phyloP scores from a whole-genome alignment of 2,797 vertebrate species.

The Hyperoplus immaculatus region DNA sequence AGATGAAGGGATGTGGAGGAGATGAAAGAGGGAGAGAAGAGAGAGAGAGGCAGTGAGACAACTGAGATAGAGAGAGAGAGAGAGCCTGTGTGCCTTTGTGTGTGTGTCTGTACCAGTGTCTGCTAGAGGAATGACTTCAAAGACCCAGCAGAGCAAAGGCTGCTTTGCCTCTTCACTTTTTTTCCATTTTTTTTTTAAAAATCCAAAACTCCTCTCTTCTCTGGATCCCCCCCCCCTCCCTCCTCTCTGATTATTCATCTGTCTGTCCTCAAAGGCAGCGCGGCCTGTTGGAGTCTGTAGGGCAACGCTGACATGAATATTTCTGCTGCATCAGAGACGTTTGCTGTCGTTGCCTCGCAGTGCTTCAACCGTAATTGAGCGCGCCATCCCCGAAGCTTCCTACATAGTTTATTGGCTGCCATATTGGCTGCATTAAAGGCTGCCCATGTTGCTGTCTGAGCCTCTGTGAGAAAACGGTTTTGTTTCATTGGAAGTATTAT shows the following conservation, averaged over 20 bases:
- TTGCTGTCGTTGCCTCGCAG: constrained; percentile 64
- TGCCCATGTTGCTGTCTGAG: constrained; percentile 46
- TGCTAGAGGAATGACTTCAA: constrained; percentile 81
- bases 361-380: constrained; percentile 73
- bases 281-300: constrained; percentile 73
- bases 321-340: constrained; percentile 82
- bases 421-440: constrained; percentile 61
- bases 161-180: constrained; percentile 71
- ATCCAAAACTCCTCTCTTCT: constrained; percentile 66
- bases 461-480: background rate
- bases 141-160: constrained; percentile 77
- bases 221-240: constrained; percentile 46
- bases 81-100: constrained; percentile 68
- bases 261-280: constrained; percentile 76
- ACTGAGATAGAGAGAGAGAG: constrained; percentile 58
- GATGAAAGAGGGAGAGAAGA: constrained; percentile 75
- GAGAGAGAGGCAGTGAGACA: constrained; percentile 52
- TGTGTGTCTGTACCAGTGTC: constrained; percentile 64
- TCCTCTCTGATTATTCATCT: constrained; percentile 77
- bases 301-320: constrained; percentile 82
- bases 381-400: constrained; percentile 63
- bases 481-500: constrained; percentile 6
- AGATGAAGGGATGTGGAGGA: constrained; percentile 82
- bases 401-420: constrained; percentile 65
- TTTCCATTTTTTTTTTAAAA: constrained; percentile 32